phyloP scores from a whole-genome alignment of 2,797 vertebrate genomes.

The Anguilla marmorata region DNA sequence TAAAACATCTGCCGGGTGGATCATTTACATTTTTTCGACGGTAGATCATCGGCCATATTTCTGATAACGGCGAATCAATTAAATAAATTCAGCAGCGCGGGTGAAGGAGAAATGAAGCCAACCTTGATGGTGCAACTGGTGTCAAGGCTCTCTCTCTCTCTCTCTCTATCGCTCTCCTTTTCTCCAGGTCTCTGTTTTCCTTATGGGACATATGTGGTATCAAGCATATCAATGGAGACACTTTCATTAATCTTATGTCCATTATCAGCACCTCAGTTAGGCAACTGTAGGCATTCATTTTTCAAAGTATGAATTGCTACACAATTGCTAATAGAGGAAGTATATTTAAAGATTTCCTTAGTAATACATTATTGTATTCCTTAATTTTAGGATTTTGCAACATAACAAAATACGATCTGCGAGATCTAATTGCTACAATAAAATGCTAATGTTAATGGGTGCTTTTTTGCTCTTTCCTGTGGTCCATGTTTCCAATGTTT shows the following conservation, averaged over 20 bases:
- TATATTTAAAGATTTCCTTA: neutral
- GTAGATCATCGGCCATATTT: slow-evolving; percentile 86
- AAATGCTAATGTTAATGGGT: neutral
- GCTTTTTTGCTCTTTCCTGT: neutral
- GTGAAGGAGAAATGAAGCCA: slow-evolving; percentile 28
- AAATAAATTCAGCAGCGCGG: slow-evolving; percentile 31
- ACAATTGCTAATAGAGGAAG: neutral
- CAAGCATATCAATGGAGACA: neutral
- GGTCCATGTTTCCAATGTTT: neutral
- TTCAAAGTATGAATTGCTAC: neutral
- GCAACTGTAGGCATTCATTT: neutral
- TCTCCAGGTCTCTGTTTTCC: slow-evolving; percentile 41
- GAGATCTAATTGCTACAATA: neutral
- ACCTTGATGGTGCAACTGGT: slow-evolving; percentile 21
- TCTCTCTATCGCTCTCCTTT: slow-evolving; percentile 12
- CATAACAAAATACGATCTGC: neutral
- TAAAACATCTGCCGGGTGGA: slow-evolving; percentile 97
- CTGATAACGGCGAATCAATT: slow-evolving; percentile 52
- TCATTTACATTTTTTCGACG: slow-evolving; percentile 88
- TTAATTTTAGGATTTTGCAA: neutral
- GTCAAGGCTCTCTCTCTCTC: slow-evolving; percentile 35
- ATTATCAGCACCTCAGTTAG: neutral
- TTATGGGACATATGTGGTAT: neutral
- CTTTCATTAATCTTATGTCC: neutral
- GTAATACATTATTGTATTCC: neutral